phyloP scores from a whole-genome alignment of 2,113 vertebrate species.

The Globicephala melas region DNA sequence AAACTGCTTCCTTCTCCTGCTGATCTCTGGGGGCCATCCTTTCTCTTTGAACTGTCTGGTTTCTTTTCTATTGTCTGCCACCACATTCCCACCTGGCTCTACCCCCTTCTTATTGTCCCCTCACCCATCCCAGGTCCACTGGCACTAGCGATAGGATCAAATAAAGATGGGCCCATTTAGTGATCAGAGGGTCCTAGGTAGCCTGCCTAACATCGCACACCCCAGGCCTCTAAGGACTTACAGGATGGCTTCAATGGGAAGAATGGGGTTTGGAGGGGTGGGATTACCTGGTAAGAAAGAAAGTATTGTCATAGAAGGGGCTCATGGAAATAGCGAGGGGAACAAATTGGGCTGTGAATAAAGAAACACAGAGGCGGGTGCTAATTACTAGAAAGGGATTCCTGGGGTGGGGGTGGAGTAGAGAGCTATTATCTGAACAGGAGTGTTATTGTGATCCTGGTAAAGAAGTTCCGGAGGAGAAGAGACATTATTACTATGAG shows the following conservation, averaged over 20 bases:
- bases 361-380: not conserved
- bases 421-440: slow-evolving; percentile 23
- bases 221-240: not conserved
- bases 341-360: slow-evolving; percentile 4
- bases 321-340: not conserved
- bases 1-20: not conserved
- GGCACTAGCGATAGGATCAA: not conserved
- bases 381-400: slow-evolving; percentile 30
- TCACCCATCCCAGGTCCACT: not conserved
- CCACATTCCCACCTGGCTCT: slow-evolving; percentile 18
- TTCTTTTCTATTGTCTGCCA: slow-evolving; percentile 61
- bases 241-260: not conserved
- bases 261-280: slow-evolving; percentile 24
- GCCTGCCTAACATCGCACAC: not conserved
- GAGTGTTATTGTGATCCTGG: not conserved
- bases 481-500: not conserved
- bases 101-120: not conserved
- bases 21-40: not conserved
- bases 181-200: slow-evolving; percentile 11
- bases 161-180: not conserved
- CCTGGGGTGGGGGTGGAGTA: slow-evolving; percentile 26
- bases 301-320: not conserved
- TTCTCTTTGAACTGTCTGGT: not conserved
- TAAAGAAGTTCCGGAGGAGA: slow-evolving; percentile 44
- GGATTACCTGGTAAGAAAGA: slow-evolving; percentile 30